Evolutionary conservation across 2,888 invertebrate species (phyloP).

Genomic region (Pemphredon lugubris): DNA sequence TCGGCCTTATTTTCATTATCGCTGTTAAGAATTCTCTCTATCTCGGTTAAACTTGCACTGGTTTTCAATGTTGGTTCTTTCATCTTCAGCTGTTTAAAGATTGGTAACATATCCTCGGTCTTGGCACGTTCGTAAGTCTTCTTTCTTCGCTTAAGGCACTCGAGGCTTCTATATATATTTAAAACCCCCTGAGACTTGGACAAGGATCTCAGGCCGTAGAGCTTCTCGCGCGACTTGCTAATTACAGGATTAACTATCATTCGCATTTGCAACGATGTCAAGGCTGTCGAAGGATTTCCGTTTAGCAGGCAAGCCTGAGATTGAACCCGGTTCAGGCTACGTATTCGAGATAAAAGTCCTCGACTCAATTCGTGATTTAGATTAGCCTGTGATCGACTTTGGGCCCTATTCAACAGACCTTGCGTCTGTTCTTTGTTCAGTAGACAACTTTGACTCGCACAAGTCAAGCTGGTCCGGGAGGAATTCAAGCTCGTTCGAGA

Average conservation of each 20-base stretch:
- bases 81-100: constrained; percentile 70
- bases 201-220: constrained; percentile 81
- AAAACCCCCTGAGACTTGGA: constrained; percentile 82
- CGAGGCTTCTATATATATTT: constrained; percentile 80
- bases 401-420: constrained; percentile 76
- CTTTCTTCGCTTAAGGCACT: constrained; percentile 72
- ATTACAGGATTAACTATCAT: constrained; percentile 73
- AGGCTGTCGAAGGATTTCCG: constrained; percentile 49
- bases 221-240: constrained; percentile 81
- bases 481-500: constrained; percentile 76
- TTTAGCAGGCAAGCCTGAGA: constrained; percentile 79
- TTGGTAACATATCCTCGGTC: constrained; percentile 74
- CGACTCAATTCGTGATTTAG: constrained; percentile 73
- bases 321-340: constrained; percentile 77
- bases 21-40: neutral
- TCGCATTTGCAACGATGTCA: constrained; percentile 32
- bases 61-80: constrained; percentile 58
- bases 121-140: constrained; percentile 73
- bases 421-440: constrained; percentile 79
- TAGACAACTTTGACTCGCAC: constrained; percentile 75
- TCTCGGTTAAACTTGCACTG: neutral
- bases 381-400: constrained; percentile 76
- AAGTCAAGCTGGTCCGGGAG: constrained; percentile 74
- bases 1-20: neutral
- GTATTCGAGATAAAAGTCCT: constrained; percentile 75